Base-by-base conservation (phyloP, 2,113 vertebrate genomes). In the Chloebia gouldiae region DNA sequence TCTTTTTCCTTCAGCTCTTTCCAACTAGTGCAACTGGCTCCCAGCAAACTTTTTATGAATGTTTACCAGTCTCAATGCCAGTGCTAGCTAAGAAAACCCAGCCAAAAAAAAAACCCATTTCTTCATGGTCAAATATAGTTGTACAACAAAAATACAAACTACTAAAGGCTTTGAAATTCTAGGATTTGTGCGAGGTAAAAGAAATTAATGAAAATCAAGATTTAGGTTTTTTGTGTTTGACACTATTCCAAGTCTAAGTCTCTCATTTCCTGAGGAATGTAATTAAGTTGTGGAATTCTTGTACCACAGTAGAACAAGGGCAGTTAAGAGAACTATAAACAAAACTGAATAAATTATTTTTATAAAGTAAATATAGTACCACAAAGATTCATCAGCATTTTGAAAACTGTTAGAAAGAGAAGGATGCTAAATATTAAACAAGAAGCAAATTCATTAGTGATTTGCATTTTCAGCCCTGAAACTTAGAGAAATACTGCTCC, bases 191-290 rank as follows among this genome's bases (percentile, higher is more conserved):
- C 1, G 2, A 90, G 39, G 79, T 40, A 93, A 51, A 72, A 76
- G 21, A 56, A 31, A 13, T 21, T 44, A 51, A 77, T 44, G 9
- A 47, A 83, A 83, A 47, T 40, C 2, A 33, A 31, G 7, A 83
- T 81, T 80, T 70, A 89, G n/a, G 37, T 71, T 42, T 85, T 86
- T 70, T 61, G 60, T 57, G 40, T 71, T 82, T 87, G 70, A 90
- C 57, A 57, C 17, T 35, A 56, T 15, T 78, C 53, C 59, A 83
- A 88, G 35, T 78, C n/a, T 27, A 88, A 85, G 66, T 73, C 15
- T 78, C 65, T 85, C 30, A 65, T 91, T 94, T 95, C 79, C 85
- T 49, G 18, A 86, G 49, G 82, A 96, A 96, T 64, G 47, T 27
- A 86, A 88, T 90, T 86, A 94, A 92, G 47, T 77, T 54, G 78